Conservation (phyloP, 2,113 vertebrate species). For the Leptodactylus fuscus region DNA sequence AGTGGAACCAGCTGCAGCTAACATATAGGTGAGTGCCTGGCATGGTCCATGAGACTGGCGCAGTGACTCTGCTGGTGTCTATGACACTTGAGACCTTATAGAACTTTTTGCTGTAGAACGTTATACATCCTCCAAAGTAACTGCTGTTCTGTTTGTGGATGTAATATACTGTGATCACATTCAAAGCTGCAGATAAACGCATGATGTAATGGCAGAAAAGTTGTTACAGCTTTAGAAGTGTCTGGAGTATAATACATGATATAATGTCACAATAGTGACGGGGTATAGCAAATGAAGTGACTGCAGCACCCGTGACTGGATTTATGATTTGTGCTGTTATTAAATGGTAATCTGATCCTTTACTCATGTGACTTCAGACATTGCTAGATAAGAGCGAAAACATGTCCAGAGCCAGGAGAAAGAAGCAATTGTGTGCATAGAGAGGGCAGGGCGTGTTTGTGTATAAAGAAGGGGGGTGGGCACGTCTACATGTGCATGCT, state of each 20-base stretch:
- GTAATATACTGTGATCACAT: neutral
- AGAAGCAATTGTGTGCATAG: neutral
- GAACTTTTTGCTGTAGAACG: too few species aligned
- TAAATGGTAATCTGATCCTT: neutral
- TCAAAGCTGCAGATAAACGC: neutral
- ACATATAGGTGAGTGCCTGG: slow-evolving; percentile 84
- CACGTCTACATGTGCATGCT: too few species aligned
- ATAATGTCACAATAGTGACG: too few species aligned
- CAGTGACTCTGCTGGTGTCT: neutral
- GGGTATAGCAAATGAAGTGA: too few species aligned
- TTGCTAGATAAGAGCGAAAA: neutral
- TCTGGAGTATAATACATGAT: too few species aligned
- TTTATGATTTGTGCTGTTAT: neutral
- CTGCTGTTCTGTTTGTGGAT: too few species aligned
- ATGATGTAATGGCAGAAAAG: neutral
- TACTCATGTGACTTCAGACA: neutral
- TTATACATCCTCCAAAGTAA: too few species aligned
- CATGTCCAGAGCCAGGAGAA: neutral
- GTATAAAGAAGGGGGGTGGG: too few species aligned
- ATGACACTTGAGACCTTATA: too few species aligned
- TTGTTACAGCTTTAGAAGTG: too few species aligned
- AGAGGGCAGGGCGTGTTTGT: neutral
- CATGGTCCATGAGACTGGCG: too few species aligned
- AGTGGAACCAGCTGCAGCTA: slow-evolving; percentile 84
- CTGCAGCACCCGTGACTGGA: fast-evolving